A percentile compares a stretch with the other conserved stretches of the same genome.
Evolutionary conservation across 2,888 invertebrate genomes (phyloP).

Genomic region (Prosopocoilus inquinatus): DNA sequence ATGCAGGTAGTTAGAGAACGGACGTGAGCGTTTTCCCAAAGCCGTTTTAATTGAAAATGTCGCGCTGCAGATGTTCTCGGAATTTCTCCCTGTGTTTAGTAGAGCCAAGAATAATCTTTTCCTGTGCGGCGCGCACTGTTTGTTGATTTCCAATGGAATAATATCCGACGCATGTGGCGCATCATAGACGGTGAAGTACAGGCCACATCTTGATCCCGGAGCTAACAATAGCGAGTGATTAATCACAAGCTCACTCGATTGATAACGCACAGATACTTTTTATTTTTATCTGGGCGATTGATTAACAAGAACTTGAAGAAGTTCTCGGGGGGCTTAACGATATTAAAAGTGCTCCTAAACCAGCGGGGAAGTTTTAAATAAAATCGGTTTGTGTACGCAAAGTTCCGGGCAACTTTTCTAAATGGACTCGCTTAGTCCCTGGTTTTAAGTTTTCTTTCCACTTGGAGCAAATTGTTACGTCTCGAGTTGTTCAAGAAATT

Average conservation of each 20-base stretch:
- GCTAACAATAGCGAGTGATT: conserved; percentile 8
- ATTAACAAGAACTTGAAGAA: too few relatives aligned
- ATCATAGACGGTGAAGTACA: neutral
- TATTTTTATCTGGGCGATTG: too few relatives aligned
- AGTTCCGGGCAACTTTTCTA: too few relatives aligned
- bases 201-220: neutral
- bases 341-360: too few relatives aligned
- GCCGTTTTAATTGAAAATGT: neutral
- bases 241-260: conserved; percentile 3
- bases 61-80: neutral
- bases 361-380: too few relatives aligned
- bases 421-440: too few relatives aligned
- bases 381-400: too few relatives aligned
- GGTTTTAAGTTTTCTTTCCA: too few relatives aligned
- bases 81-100: neutral
- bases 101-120: neutral
- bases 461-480: too few relatives aligned
- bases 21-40: conserved; percentile 15
- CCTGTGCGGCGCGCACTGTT: neutral
- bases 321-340: too few relatives aligned
- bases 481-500: too few relatives aligned
- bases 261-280: conserved; percentile 8
- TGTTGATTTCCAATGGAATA: neutral
- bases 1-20: conserved; percentile 16
- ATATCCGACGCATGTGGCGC: conserved; percentile 1